These are phyloP conservation scores for Drosophila eohydei DNA, from an alignment of 2,888 invertebrate species.

Conservation along the genomic window DNA sequence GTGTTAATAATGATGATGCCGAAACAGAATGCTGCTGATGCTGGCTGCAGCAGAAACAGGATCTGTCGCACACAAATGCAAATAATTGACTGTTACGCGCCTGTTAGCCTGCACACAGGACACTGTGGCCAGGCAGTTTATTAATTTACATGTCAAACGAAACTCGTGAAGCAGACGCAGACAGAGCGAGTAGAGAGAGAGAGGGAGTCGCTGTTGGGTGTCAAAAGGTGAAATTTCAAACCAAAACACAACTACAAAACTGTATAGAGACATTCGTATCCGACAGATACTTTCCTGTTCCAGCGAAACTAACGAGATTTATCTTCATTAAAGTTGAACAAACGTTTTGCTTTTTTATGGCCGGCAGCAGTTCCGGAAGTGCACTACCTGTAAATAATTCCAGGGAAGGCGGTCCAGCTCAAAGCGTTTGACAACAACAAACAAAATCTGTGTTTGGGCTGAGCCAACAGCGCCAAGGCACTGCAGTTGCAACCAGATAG, in stretches of 20 bases:
- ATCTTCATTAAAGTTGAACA: constrained; percentile 67
- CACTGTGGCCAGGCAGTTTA: constrained; percentile 58
- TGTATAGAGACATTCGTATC: constrained; percentile 11
- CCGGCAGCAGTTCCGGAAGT: constrained; percentile 59
- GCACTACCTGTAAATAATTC: constrained; percentile 60
- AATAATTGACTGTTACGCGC: constrained; percentile 75
- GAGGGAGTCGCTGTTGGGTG: constrained; percentile 28
- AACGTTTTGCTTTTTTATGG: constrained; percentile 33
- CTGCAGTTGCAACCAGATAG: constrained; percentile 36
- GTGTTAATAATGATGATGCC: constrained; percentile 74
- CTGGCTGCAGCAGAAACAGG: constrained; percentile 61
- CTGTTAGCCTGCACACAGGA: constrained; percentile 50
- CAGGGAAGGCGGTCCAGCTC: constrained; percentile 49
- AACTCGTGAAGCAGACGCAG: constrained; percentile 10
- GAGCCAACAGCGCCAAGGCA: constrained; percentile 1
- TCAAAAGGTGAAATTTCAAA: constrained; percentile 75
- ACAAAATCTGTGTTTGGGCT: constrained; percentile 28
- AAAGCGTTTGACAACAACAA: constrained; percentile 44
- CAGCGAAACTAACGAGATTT: constrained; percentile 53
- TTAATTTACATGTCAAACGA: constrained; percentile 78
- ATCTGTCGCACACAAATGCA: constrained; percentile 51
- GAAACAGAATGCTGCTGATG: constrained; percentile 67
- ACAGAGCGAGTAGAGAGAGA: neutral
- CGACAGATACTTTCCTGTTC: constrained; percentile 27
- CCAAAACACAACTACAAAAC: constrained; percentile 55